phyloP scores from a whole-genome alignment of 1,140 invertebrate genomes.

The Cydia strobilella region DNA sequence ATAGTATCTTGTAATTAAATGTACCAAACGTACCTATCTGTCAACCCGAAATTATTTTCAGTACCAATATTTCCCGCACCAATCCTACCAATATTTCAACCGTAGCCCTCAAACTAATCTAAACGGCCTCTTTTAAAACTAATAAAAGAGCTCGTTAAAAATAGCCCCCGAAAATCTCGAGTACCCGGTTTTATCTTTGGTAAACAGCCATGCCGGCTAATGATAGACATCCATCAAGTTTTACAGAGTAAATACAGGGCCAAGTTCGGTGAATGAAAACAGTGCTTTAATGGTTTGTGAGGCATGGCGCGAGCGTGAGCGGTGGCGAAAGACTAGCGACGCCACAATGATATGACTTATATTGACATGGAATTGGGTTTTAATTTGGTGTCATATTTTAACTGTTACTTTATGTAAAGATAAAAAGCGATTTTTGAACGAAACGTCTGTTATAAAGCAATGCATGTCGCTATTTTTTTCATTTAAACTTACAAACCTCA shows the following conservation, averaged over 20 bases:
- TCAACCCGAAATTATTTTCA: slow-evolving; percentile 45
- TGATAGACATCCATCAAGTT: slow-evolving; percentile 71
- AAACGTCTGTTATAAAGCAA: too few relatives aligned
- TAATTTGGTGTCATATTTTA: neutral
- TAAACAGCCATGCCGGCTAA: slow-evolving; percentile 66
- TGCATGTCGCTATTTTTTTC: too few relatives aligned
- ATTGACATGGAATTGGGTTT: neutral
- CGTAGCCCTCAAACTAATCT: slow-evolving; percentile 75
- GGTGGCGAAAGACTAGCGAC: neutral
- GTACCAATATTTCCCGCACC: slow-evolving; percentile 63
- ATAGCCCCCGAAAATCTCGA: slow-evolving; percentile 77
- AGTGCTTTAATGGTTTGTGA: slow-evolving; percentile 20
- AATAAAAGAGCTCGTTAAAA: slow-evolving; percentile 77
- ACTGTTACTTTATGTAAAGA: neutral
- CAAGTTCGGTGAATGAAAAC: slow-evolving; percentile 32
- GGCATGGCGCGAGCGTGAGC: slow-evolving; percentile 3
- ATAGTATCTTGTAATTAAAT: neutral
- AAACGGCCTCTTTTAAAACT: slow-evolving; percentile 78
- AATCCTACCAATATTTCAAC: slow-evolving; percentile 64
- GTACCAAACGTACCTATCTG: neutral
- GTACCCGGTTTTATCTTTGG: slow-evolving; percentile 62
- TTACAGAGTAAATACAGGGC: slow-evolving; percentile 54
- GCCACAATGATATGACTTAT: neutral
- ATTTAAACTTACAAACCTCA: neutral
- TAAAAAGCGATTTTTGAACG: too few relatives aligned